Evolutionary conservation across 2,797 vertebrate genomes (phyloP).

Genomic region (Zenarchopterus dispar): DNA sequence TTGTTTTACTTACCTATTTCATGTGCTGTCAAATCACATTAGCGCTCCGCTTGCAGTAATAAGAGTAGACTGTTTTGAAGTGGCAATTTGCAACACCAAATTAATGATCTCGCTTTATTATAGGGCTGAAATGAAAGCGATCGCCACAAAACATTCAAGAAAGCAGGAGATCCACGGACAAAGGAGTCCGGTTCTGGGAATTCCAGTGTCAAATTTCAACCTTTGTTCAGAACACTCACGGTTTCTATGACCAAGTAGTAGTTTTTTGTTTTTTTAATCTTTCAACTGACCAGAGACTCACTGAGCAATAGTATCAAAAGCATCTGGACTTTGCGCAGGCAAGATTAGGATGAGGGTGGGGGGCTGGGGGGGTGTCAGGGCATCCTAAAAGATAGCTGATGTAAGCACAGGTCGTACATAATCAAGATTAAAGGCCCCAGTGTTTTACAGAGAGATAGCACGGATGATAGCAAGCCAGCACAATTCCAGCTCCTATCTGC

Average conservation of each 20-base stretch:
- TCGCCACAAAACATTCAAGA: slow-evolving; percentile 20
- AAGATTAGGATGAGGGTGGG: slow-evolving; percentile 63
- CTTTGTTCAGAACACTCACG: slow-evolving; percentile 14
- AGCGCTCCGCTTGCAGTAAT: slow-evolving; percentile 37
- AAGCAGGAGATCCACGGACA: slow-evolving; percentile 19
- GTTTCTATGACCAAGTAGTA: slow-evolving; percentile 5
- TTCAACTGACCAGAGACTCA: slow-evolving; percentile 24
- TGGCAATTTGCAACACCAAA: slow-evolving; percentile 57
- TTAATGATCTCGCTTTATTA: slow-evolving; percentile 51
- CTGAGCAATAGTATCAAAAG: slow-evolving; percentile 57
- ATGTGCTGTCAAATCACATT: slow-evolving; percentile 58
- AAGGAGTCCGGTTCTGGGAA: slow-evolving; percentile 8
- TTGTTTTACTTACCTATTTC: slow-evolving; percentile 39
- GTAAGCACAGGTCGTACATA: slow-evolving; percentile 80
- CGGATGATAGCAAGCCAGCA: slow-evolving; percentile 62
- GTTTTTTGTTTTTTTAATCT: slow-evolving; percentile 4
- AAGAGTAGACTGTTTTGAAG: slow-evolving; percentile 45
- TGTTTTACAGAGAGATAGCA: slow-evolving; percentile 67
- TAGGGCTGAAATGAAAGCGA: slow-evolving; percentile 15
- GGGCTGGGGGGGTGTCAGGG: slow-evolving; percentile 54
- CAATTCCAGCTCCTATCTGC: slow-evolving; percentile 55
- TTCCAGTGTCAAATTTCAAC: slow-evolving; percentile 36
- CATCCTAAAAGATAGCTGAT: slow-evolving; percentile 81
- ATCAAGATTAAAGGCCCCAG: slow-evolving; percentile 76
- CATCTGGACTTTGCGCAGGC: slow-evolving; percentile 52